Evolutionary conservation across 64 coral and sea anemone genomes (phyloP).

Genomic region (Stichodactyla mertensii): DNA sequence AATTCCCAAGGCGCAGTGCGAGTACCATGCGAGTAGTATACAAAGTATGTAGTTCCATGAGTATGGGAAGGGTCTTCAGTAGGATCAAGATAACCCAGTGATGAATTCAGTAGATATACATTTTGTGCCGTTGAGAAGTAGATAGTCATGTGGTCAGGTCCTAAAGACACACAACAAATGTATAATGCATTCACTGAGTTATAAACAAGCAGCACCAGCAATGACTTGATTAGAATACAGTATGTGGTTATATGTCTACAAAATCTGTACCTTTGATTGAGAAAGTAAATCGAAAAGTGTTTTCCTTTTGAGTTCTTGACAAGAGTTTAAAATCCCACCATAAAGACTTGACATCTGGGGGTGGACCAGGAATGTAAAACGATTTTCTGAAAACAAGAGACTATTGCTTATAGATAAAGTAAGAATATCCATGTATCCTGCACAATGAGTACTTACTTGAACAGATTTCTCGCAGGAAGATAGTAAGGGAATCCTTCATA

Average conservation of each 20-base stretch:
- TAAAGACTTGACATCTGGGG: slow-evolving; percentile 49
- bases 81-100: slow-evolving; percentile 48
- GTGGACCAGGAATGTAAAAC: slow-evolving; percentile 73
- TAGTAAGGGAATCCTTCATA: slow-evolving; percentile 94
- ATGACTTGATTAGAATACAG: neutral
- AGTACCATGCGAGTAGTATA: slow-evolving; percentile 84
- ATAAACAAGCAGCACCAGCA: neutral
- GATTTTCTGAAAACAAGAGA: slow-evolving; percentile 40
- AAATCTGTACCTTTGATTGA: slow-evolving; percentile 50
- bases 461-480: slow-evolving; percentile 63
- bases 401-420: neutral
- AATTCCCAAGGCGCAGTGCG: slow-evolving; percentile 67
- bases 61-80: slow-evolving; percentile 36
- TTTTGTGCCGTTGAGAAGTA: slow-evolving; percentile 64
- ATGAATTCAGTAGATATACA: slow-evolving; percentile 53
- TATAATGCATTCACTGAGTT: too few relatives aligned
- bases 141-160: slow-evolving; percentile 81
- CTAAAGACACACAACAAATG: slow-evolving; percentile 18
- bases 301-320: slow-evolving; percentile 29
- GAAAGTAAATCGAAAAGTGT: slow-evolving; percentile 40
- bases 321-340: slow-evolving; percentile 51
- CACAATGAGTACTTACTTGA: slow-evolving; percentile 38
- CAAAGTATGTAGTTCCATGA: slow-evolving; percentile 52
- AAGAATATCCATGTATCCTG: neutral
- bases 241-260: neutral